Base-by-base conservation (phyloP, 2,113 vertebrate species). In the Albula goreensis region DNA sequence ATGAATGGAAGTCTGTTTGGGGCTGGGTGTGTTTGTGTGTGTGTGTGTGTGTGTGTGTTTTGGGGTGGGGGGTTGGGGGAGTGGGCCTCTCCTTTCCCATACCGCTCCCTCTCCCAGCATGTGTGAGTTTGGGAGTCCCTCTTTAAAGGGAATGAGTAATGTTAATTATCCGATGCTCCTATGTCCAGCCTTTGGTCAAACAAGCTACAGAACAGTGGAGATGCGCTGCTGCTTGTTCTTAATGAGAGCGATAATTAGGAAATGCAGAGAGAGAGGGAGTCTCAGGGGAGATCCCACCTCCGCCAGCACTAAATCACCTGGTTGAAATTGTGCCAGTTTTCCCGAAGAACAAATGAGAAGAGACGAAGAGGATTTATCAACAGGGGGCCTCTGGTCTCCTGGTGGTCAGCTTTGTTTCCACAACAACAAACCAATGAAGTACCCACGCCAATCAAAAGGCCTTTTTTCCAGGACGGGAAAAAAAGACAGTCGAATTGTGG, bases 171-270 rank as follows among this genome's bases (percentile, higher is more conserved):
- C 70, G 0, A 17, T 66, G 70, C 83, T 91, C 87, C 85, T 87
- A 84, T 22, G 86, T 90, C 90, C 85, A 88, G 90, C 89, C 88
- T 83, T 88, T 82, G 91, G 91, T 89, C 90, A 90, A 92, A 95
- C 94, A 95, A 91, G 92, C 93, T 92, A 91, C 91, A 90, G 91
- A 92, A 91, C 92, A 91, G 93, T 93, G 93, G 81, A 87, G 87
- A 89, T 87, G 91, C 88, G 92, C 91, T 92, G 91, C 92, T 91
- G 90, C 91, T 89, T 86, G 83, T 90, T 90, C 90, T 92, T 94
- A 94, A 94, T 93, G 92, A 93, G 93, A 93, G 87, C 86, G 85
- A 90, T 93, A 94, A 94, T 95, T 95, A 94, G 91, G 63, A 70
- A 22, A 70, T 17, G n/a, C 17, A 70, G 63, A 70, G 63, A 70